Evolutionary conservation across 2,888 invertebrate species (phyloP).

Genomic region (Eupithecia vulgata): DNA sequence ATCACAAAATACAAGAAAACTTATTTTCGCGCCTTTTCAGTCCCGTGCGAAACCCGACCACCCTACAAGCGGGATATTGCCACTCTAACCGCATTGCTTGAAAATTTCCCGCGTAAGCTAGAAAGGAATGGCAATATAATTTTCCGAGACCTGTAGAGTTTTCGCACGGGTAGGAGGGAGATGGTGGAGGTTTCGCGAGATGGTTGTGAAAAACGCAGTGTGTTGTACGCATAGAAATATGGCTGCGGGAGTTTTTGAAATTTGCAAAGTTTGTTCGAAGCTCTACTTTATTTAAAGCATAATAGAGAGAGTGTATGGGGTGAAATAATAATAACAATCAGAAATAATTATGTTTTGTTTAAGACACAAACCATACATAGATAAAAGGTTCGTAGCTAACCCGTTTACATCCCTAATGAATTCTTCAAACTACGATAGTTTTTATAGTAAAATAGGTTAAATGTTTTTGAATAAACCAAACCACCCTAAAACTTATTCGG

Average conservation of each 20-base stretch:
- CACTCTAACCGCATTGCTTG: constrained; percentile 73
- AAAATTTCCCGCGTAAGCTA: constrained; percentile 67
- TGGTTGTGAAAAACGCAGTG: constrained; percentile 56
- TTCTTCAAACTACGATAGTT: too few species aligned
- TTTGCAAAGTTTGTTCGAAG: constrained; percentile 41
- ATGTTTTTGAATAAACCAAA: too few species aligned
- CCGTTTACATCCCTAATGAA: too few species aligned
- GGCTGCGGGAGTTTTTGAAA: constrained; percentile 40
- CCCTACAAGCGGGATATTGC: constrained; percentile 70
- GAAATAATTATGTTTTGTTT: too few species aligned
- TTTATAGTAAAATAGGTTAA: too few species aligned
- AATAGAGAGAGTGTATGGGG: too few species aligned
- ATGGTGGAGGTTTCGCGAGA: constrained; percentile 47
- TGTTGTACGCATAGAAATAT: constrained; percentile 1
- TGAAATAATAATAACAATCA: too few species aligned
- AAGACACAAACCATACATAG: too few species aligned
- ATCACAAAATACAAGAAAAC: constrained; percentile 45
- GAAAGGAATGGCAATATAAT: constrained; percentile 49
- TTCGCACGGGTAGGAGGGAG: constrained; percentile 50
- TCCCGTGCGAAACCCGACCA: constrained; percentile 58
- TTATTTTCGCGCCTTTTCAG: constrained; percentile 43
- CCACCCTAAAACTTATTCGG: too few species aligned
- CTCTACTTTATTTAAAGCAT: neutral
- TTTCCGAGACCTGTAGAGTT: constrained; percentile 19
- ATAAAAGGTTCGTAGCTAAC: too few species aligned